phyloP scores from a whole-genome alignment of 2,113 vertebrate genomes.

The Oriolus oriolus region DNA sequence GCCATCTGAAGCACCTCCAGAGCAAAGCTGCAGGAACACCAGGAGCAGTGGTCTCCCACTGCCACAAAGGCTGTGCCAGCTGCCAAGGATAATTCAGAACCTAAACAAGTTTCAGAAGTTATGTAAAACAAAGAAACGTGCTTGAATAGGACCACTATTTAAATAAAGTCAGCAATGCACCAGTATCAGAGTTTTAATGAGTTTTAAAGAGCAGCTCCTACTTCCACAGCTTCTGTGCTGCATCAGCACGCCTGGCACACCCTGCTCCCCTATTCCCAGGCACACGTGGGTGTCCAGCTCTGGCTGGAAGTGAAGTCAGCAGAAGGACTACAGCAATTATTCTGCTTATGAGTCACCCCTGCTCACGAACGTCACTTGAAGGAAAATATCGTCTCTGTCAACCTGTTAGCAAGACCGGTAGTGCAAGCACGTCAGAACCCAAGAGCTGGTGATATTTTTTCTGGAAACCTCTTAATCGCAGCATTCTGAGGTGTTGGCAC shows the following conservation, averaged over 20 bases:
- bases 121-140: background rate
- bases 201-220: background rate
- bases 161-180: background rate
- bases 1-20: background rate
- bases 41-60: accelerated
- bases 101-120: background rate
- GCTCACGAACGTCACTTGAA: background rate
- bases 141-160: background rate
- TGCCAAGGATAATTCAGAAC: background rate
- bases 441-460: background rate
- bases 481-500: background rate
- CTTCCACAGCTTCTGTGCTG: background rate
- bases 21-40: background rate
- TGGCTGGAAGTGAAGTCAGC: background rate
- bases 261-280: background rate
- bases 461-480: background rate
- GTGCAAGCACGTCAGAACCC: background rate
- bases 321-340: background rate
- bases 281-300: background rate
- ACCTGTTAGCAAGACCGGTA: background rate
- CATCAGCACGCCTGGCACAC: background rate
- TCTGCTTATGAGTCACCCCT: background rate
- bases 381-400: background rate
- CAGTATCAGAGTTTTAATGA: accelerated
- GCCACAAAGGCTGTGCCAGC: background rate